Percentiles rank a stretch among this genome's conserved stretches.
phyloP scores from a whole-genome alignment of 2,797 vertebrate species.

The Ispidina lecontei region DNA sequence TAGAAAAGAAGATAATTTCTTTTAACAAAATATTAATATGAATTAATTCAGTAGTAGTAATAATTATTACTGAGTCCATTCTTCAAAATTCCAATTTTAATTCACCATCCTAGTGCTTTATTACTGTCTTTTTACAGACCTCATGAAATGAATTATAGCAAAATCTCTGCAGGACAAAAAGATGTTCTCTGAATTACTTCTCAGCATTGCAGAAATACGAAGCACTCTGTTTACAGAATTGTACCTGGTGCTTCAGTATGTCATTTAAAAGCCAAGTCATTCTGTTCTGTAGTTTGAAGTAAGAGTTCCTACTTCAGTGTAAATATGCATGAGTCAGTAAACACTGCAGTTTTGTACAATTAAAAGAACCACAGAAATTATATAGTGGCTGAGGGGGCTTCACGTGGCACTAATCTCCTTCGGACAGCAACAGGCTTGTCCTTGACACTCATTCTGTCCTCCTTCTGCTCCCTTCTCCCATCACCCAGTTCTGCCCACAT shows the following conservation, averaged over 20 bases:
- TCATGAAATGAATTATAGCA: neutral
- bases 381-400: neutral
- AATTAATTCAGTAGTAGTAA: constrained; percentile 46
- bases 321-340: neutral
- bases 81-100: constrained; percentile 25
- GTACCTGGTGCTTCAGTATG: neutral
- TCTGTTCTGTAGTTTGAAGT: neutral
- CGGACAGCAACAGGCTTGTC: neutral
- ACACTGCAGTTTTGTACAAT: neutral
- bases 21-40: constrained; percentile 45
- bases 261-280: neutral
- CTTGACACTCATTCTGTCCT: neutral
- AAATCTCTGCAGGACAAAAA: neutral
- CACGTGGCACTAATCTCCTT: neutral
- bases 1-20: constrained; percentile 7
- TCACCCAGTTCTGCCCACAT: accelerated
- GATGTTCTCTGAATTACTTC: neutral
- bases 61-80: constrained; percentile 19
- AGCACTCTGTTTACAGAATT: neutral
- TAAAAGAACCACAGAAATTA: neutral
- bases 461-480: neutral
- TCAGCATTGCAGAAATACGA: neutral
- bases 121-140: neutral
- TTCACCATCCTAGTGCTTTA: neutral
- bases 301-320: neutral